A percentile compares a stretch with the other conserved stretches of the same genome.
Evolutionary conservation across 1,140 invertebrate species (phyloP).

Genomic region (Colletes gigas): DNA sequence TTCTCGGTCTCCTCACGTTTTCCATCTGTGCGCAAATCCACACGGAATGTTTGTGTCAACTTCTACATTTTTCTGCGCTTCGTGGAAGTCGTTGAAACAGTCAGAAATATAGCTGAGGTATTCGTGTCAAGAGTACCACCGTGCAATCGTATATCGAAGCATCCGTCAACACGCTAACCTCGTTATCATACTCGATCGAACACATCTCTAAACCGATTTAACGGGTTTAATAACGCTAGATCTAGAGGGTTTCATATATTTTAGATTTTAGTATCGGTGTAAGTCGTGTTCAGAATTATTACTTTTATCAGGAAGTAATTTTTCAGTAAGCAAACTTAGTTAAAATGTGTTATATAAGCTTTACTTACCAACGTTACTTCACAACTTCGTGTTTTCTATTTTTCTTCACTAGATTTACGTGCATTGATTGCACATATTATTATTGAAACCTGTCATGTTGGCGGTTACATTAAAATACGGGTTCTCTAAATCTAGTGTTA

Average conservation of each 20-base stretch:
- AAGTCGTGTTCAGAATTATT: too few species aligned
- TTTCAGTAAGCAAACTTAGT: too few species aligned
- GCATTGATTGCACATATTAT: too few species aligned
- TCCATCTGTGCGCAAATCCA: constrained; percentile 35
- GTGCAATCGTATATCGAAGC: neutral
- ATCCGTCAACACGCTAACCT: neutral
- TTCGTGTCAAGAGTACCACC: constrained; percentile 13
- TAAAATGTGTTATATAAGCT: too few species aligned
- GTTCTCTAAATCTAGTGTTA: too few species aligned
- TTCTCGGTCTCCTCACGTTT: constrained; percentile 39
- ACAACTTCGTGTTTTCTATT: too few species aligned
- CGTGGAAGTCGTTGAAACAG: neutral
- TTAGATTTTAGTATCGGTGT: neutral
- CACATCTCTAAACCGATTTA: neutral
- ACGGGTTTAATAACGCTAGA: neutral
- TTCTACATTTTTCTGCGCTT: constrained; percentile 19
- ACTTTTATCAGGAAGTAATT: neutral
- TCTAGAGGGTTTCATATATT: neutral
- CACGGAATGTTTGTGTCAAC: constrained; percentile 55
- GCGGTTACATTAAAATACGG: too few species aligned
- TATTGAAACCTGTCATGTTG: too few species aligned
- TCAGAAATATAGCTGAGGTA: constrained; percentile 20
- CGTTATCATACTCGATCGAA: neutral
- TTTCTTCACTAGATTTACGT: too few species aligned
- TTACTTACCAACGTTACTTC: too few species aligned